Conservation (phyloP, 2,113 vertebrate genomes). For the Gasterosteus aculeatus region DNA sequence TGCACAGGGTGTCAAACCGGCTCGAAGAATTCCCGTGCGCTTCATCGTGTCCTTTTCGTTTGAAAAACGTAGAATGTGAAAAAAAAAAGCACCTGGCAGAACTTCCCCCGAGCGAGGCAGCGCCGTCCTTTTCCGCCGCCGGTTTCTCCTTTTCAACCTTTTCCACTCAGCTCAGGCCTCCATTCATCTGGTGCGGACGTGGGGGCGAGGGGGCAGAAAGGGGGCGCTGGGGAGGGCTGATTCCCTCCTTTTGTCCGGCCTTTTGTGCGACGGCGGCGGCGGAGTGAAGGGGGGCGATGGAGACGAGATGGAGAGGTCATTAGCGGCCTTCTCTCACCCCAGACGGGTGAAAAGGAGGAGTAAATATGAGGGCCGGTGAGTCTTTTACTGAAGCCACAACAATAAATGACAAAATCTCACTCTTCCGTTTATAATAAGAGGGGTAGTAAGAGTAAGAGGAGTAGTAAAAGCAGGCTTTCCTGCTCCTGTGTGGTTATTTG, state of each 20-base stretch:
- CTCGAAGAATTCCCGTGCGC: background rate
- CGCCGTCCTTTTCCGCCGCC: background rate
- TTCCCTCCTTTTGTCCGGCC: conserved; percentile 16
- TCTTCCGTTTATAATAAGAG: background rate
- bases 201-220: background rate
- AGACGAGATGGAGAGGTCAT: conserved; percentile 40
- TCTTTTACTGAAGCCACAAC: conserved; percentile 21
- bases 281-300: conserved; percentile 7
- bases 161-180: conserved; percentile 11
- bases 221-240: conserved; percentile 6
- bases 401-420: background rate
- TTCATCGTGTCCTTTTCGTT: background rate
- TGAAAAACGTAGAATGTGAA: background rate
- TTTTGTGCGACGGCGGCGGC: conserved; percentile 27
- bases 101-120: background rate
- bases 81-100: conserved; percentile 1
- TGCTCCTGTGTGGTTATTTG: background rate
- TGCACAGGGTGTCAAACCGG: background rate
- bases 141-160: conserved; percentile 22
- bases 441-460: too few species aligned
- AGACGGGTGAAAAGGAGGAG: conserved; percentile 10
- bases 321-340: conserved; percentile 44
- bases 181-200: conserved; percentile 17
- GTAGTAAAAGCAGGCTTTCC: background rate
- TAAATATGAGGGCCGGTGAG: conserved; percentile 26